Conservation (phyloP, 1,140 invertebrate species). For the Octopus bimaculoides region DNA sequence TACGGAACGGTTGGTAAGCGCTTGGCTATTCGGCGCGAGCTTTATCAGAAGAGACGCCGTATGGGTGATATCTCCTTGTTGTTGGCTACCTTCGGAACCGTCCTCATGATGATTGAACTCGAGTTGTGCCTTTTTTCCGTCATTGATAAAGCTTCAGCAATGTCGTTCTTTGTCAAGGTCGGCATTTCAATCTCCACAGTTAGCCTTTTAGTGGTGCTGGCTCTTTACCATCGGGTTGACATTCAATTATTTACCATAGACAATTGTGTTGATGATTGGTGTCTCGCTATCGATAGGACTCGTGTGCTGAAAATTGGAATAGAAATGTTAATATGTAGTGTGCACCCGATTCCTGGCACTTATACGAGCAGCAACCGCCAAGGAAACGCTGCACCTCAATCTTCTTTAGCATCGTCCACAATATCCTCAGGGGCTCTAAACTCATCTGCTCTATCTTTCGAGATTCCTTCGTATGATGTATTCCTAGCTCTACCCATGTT, state of each 20-base stretch:
- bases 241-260: slow-evolving; percentile 49
- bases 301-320: slow-evolving; percentile 38
- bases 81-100: slow-evolving; percentile 44
- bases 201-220: slow-evolving; percentile 42
- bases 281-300: slow-evolving; percentile 40
- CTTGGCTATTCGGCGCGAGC: slow-evolving; percentile 46
- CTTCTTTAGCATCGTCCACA: neutral
- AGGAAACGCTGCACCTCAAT: neutral
- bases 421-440: neutral
- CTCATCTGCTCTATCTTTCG: neutral
- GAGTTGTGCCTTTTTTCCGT: slow-evolving; percentile 38
- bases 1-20: slow-evolving; percentile 47
- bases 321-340: slow-evolving; percentile 49
- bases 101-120: slow-evolving; percentile 51
- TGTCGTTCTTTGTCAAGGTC: slow-evolving; percentile 45
- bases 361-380: neutral
- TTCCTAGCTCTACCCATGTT: slow-evolving; percentile 55
- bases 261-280: slow-evolving; percentile 52
- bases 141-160: slow-evolving; percentile 23
- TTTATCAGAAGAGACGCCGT: slow-evolving; percentile 40
- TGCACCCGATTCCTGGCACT: slow-evolving; percentile 52
- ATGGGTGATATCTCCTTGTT: slow-evolving; percentile 41
- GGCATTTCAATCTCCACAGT: slow-evolving; percentile 47
- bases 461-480: slow-evolving; percentile 41
- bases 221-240: slow-evolving; percentile 47